Evolutionary conservation across 35 echinoderm and acorn worm genomes (phyloP).

Genomic region (Ophioderma brevispina): DNA sequence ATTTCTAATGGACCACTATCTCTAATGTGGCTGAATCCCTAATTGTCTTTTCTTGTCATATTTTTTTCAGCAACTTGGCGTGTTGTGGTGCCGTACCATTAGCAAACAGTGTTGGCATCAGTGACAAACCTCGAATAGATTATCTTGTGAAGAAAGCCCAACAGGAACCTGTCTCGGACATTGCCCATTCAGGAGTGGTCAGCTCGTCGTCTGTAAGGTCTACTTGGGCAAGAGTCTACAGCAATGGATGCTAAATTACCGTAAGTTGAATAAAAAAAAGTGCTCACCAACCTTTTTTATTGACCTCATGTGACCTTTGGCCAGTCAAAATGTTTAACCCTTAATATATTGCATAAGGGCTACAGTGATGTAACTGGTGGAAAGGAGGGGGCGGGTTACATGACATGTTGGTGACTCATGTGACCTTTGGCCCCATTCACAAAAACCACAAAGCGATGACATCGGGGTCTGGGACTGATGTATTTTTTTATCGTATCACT

Average conservation of each 20-base stretch:
- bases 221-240: constrained; percentile 90
- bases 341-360: too few species aligned
- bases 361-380: too few species aligned
- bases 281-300: neutral
- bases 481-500: too few species aligned
- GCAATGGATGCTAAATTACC: constrained; percentile 75
- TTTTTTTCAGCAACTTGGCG: constrained; percentile 85
- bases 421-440: too few species aligned
- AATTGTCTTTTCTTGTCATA: constrained; percentile 23
- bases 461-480: too few species aligned
- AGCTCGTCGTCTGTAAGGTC: constrained; percentile 94
- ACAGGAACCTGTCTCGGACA: constrained; percentile 72
- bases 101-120: constrained; percentile 93
- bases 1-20: too few species aligned
- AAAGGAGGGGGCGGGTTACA: too few species aligned
- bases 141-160: constrained; percentile 53
- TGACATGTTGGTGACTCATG: too few species aligned
- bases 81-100: constrained; percentile 82
- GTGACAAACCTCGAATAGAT: constrained; percentile 81
- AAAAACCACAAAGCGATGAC: too few species aligned
- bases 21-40: too few species aligned
- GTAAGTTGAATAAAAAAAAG: constrained; percentile 36
- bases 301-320: neutral
- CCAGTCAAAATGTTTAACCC: too few species aligned
- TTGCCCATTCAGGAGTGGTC: constrained; percentile 91